phyloP scores from a whole-genome alignment of 2,113 vertebrate species.

The Telmatochromis sp. region DNA sequence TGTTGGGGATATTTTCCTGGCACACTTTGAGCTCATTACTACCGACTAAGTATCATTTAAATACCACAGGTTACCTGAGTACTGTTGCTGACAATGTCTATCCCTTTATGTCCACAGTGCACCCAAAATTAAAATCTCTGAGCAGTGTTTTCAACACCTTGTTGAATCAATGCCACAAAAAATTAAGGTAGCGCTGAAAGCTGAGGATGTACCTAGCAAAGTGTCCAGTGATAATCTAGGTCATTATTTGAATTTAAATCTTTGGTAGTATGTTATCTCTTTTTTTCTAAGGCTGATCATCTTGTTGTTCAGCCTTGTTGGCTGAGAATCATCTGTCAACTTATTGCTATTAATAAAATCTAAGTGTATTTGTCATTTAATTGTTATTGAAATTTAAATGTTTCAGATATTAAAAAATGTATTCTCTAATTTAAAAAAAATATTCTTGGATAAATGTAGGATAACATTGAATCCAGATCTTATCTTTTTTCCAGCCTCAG shows the following conservation, averaged over 20 bases:
- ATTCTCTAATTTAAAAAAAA: not conserved
- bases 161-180: not conserved
- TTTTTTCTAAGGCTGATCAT: not conserved
- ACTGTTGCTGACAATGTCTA: not conserved
- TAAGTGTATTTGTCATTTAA: not conserved
- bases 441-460: not conserved
- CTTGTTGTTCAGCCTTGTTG: not conserved
- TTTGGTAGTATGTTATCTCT: not conserved
- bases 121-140: not conserved
- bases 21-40: not conserved
- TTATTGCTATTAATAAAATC: not conserved
- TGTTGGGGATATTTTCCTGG: not conserved
- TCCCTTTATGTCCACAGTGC: not conserved
- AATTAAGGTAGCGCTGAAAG: not conserved
- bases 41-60: not conserved
- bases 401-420: not conserved
- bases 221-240: not conserved
- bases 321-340: not conserved
- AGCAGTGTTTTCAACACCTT: not conserved
- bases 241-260: not conserved
- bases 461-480: not conserved
- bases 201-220: not conserved
- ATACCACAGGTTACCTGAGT: not conserved
- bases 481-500: not conserved
- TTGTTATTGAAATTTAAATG: not conserved